Percentiles rank a stretch among this genome's conserved stretches.
phyloP scores from a whole-genome alignment of 2,888 invertebrate genomes.

The Amiota minor region DNA sequence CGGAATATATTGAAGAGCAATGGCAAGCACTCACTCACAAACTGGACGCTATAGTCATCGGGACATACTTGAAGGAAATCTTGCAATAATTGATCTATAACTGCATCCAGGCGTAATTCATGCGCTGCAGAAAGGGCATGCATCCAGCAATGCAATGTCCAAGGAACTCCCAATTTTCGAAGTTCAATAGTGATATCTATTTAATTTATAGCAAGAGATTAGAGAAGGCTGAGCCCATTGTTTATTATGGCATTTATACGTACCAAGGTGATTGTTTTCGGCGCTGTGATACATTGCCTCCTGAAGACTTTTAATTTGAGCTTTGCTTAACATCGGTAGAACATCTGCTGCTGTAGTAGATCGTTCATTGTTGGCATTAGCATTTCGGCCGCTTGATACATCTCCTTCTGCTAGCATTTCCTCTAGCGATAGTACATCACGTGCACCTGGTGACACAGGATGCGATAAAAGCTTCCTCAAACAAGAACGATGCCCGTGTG shows the following conservation, averaged over 20 bases:
- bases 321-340: constrained; percentile 79
- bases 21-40: constrained; percentile 91
- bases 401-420: constrained; percentile 92
- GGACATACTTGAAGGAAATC: constrained; percentile 93
- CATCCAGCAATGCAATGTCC: constrained; percentile 96
- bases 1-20: constrained; percentile 91
- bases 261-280: constrained; percentile 90
- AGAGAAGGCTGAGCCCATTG: constrained; percentile 36
- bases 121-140: constrained; percentile 90
- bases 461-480: constrained; percentile 86
- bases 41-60: constrained; percentile 90
- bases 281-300: constrained; percentile 96
- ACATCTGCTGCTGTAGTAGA: constrained; percentile 66
- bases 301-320: constrained; percentile 87
- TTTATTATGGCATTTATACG: background rate
- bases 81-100: constrained; percentile 90
- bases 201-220: constrained; percentile 28
- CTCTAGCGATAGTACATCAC: constrained; percentile 87
- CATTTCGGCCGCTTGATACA: constrained; percentile 59
- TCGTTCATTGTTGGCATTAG: constrained; percentile 66
- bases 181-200: constrained; percentile 90
- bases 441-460: constrained; percentile 79
- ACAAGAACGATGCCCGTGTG: constrained; percentile 87
- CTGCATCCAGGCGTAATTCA: constrained; percentile 85
- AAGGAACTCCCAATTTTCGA: constrained; percentile 88